Evolutionary conservation across 2,888 invertebrate species (phyloP), one percentile per base, ranked within the genome.

Genomic region (Ormia ochracea): DNA sequence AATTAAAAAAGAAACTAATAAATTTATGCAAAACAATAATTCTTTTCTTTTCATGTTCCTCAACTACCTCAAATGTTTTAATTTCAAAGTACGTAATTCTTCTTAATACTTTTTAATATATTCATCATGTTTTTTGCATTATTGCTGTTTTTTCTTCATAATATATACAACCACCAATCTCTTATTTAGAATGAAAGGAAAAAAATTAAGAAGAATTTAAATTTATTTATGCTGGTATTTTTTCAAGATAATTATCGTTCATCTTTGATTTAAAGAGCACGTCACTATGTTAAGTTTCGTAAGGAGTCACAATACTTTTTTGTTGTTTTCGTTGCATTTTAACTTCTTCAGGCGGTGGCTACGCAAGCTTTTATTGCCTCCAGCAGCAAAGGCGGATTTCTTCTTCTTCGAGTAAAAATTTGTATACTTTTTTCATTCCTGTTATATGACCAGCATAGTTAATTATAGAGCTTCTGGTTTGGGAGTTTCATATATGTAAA

Each of bases 201-300:
- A 17, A 65, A 48, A 58, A 21, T 66, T 41, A 56, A 63, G n/a
- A n/a, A n/a, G n/a, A n/a, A n/a, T 63, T 56, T 63, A 38, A 76
- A 63, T 61, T 69, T 69, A 76, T 69, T 76, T 70, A 70, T 63
- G 69, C 56, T 69, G 63, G 69, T 69, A 56, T 86, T 87, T 87
- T 86, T 83, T 83, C 72, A 83, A 88, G 86, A 87, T 87, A 87
- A 87, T 88, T 88, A 87, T 86, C 86, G 86, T 87, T 87, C 87
- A 88, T 87, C 88, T 87, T 86, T 88, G 86, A 87, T 88, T 88
- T 86, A 86, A 85, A 84, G 84, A 85, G 84, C 81, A 83, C 83
- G 84, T 83, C 84, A 83, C 73, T 82, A 52, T 81, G 79, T 76
- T 28, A 54, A 70, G 5, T 52, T 56, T 70, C n/a, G n/a, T 33